Conservation (phyloP, 2,888 invertebrate genomes). For the Pinctada fucata region DNA sequence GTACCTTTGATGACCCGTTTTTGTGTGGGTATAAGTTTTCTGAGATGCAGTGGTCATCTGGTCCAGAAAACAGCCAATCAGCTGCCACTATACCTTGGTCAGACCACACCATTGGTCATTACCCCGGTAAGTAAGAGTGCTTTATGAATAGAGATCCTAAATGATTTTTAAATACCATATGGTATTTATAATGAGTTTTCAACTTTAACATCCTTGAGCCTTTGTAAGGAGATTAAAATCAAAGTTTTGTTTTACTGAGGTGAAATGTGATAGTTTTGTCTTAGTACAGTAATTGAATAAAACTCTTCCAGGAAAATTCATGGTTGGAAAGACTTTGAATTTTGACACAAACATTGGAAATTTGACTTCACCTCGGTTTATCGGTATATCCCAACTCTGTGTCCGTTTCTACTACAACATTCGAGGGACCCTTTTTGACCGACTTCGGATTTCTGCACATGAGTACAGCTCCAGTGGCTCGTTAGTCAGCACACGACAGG, state of each 20-base stretch:
- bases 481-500: neutral
- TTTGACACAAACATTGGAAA: slow-evolving; percentile 26
- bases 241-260: too few species aligned
- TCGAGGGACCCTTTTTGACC: slow-evolving; percentile 50
- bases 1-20: slow-evolving; percentile 67
- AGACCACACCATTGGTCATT: slow-evolving; percentile 64
- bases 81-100: slow-evolving; percentile 51
- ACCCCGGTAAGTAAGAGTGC: slow-evolving; percentile 55
- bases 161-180: neutral
- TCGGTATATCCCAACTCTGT: slow-evolving; percentile 54
- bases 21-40: slow-evolving; percentile 67
- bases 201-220: too few species aligned
- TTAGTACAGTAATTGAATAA: too few species aligned
- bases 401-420: slow-evolving; percentile 67
- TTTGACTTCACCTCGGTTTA: slow-evolving; percentile 56
- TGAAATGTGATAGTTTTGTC: too few species aligned
- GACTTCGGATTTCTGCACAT: slow-evolving; percentile 47
- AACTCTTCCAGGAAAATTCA: slow-evolving; percentile 45
- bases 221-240: too few species aligned
- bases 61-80: slow-evolving; percentile 32
- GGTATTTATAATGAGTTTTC: neutral
- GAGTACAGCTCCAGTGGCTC: slow-evolving; percentile 27
- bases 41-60: slow-evolving; percentile 47
- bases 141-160: too few species aligned
- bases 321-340: slow-evolving; percentile 44